These are phyloP conservation scores for Tetraneura akinire DNA, from an alignment of 1,140 invertebrate genomes.

Conservation along the genomic window DNA sequence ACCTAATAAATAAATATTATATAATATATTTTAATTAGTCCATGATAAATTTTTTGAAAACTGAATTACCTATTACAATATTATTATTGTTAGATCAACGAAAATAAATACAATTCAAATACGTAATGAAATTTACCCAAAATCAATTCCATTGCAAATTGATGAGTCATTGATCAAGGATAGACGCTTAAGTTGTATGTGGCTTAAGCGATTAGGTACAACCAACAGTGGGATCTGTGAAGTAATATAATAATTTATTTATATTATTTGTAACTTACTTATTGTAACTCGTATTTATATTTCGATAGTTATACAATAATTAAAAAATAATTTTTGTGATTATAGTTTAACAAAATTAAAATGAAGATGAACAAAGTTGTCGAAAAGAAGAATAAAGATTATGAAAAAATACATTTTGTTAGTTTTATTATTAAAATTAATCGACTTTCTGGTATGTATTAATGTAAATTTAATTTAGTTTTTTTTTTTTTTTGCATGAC, in stretches of 20 bases:
- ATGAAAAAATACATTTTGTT: not conserved
- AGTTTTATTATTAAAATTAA: slow-evolving; percentile 26
- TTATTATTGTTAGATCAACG: not conserved
- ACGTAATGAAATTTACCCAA: not conserved
- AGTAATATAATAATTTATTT: not conserved
- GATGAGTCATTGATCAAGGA: slow-evolving; percentile 16
- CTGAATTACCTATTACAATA: not conserved
- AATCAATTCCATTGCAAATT: slow-evolving; percentile 25
- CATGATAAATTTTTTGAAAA: too few species aligned
- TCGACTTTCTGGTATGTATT: not conserved
- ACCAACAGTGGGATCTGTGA: not conserved
- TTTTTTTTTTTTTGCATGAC: too few species aligned
- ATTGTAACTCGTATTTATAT: too few species aligned
- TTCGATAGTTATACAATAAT: too few species aligned
- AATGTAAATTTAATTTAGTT: too few species aligned
- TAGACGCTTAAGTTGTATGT: slow-evolving; percentile 11
- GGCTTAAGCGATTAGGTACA: not conserved
- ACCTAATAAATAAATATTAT: too few species aligned
- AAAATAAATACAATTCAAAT: not conserved
- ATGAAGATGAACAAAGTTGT: not conserved
- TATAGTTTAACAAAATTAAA: slow-evolving; percentile 23
- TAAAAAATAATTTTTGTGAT: too few species aligned
- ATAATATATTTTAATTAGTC: too few species aligned
- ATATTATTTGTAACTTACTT: too few species aligned
- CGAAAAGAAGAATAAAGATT: not conserved